These are phyloP conservation scores for Adineta ricciae DNA, from an alignment of 2,888 invertebrate genomes.

Conservation along the genomic window DNA sequence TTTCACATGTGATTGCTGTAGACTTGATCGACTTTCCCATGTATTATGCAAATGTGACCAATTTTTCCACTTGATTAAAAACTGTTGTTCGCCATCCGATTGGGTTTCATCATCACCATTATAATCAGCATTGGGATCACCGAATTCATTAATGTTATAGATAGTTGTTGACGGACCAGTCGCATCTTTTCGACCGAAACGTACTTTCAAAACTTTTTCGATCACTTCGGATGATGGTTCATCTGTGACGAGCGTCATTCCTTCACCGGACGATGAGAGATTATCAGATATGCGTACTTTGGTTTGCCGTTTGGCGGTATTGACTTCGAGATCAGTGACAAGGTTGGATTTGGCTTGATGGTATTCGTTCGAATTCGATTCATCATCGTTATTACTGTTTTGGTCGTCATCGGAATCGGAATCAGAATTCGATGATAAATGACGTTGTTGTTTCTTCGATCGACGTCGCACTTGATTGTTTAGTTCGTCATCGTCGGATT, in stretches of 20 bases:
- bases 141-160: constrained; percentile 85
- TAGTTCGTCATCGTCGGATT: constrained; percentile 39
- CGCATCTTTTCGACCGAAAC: constrained; percentile 65
- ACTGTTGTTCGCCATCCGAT: constrained; percentile 64
- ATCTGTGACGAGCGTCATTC: not conserved
- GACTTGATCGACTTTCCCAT: constrained; percentile 81
- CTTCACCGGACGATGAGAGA: not conserved
- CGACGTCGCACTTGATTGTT: constrained; percentile 36
- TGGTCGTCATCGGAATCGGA: constrained; percentile 16
- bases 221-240: constrained; percentile 63
- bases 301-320: not conserved
- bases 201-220: constrained; percentile 73
- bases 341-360: constrained; percentile 36
- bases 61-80: constrained; percentile 92
- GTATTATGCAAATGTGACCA: constrained; percentile 99
- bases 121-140: constrained; percentile 71
- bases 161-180: constrained; percentile 86
- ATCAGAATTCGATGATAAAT: constrained; percentile 5
- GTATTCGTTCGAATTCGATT: constrained; percentile 35
- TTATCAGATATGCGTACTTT: constrained; percentile 59
- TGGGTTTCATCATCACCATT: constrained; percentile 55
- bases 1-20: constrained; percentile 65
- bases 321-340: constrained; percentile 35
- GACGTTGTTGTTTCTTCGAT: constrained; percentile 38
- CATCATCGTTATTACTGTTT: constrained; percentile 33